These are phyloP conservation scores for Watersipora subatra DNA, from an alignment of 1,140 invertebrate species.

Conservation along the genomic window DNA sequence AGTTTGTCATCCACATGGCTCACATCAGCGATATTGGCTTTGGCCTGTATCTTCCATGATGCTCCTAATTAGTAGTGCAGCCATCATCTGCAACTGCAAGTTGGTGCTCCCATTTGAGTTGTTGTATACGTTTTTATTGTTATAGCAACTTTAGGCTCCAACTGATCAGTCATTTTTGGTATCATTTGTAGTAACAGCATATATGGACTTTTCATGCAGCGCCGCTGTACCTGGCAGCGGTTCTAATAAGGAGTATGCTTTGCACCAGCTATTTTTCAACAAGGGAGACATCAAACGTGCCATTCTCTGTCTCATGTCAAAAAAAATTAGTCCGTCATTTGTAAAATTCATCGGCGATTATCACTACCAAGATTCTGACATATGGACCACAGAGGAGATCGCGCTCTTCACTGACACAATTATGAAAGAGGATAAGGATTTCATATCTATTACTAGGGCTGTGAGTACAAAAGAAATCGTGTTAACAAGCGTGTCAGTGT, in stretches of 20 bases:
- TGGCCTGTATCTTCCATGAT: too few species aligned
- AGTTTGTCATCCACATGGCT: too few species aligned
- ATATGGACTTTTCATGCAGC: slow-evolving; percentile 71
- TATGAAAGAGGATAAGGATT: slow-evolving; percentile 83
- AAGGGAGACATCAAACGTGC: slow-evolving; percentile 64
- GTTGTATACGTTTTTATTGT: too few species aligned
- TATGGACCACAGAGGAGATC: slow-evolving; percentile 74
- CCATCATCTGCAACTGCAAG: too few species aligned
- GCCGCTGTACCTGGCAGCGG: slow-evolving; percentile 76
- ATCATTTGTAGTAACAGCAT: slow-evolving; percentile 31
- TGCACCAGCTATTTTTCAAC: slow-evolving; percentile 73
- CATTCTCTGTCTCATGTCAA: slow-evolving; percentile 9
- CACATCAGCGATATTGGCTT: too few species aligned
- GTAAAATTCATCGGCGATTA: slow-evolving; percentile 10
- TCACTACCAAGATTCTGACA: slow-evolving; percentile 46
- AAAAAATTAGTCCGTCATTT: slow-evolving; percentile 4
- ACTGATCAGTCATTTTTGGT: too few species aligned
- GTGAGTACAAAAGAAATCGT: slow-evolving; percentile 44
- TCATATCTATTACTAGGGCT: slow-evolving; percentile 69
- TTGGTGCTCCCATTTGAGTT: too few species aligned
- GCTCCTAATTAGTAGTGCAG: too few species aligned
- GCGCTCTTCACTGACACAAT: slow-evolving; percentile 73
- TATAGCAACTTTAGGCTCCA: too few species aligned
- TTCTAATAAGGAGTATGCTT: slow-evolving; percentile 82
- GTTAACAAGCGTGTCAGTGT: not conserved